Base-by-base conservation (phyloP, 1,140 invertebrate species). In the Hetaerina americana region DNA sequence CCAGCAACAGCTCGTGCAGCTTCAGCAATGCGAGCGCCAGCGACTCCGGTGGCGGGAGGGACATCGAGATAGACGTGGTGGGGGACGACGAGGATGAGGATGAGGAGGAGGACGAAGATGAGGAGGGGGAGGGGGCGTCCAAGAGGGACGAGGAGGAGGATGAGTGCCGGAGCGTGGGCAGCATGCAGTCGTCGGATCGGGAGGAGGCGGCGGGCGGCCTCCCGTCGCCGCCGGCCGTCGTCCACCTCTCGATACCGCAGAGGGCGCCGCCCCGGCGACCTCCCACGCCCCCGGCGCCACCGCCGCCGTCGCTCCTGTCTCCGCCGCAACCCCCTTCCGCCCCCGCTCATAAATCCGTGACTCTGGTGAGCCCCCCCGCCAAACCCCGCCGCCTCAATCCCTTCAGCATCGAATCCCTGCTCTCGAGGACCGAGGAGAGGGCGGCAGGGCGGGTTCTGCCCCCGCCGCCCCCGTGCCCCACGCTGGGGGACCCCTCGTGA, bases 31-130 rank as follows among this genome's bases (percentile, higher is more conserved):
- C 28, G n/a, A 73, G 74, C 28, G 72, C 73, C 49, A 75, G 75
- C 28, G 75, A 73, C 27, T 31, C 68, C 27, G 75, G 73, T 12
- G 72, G 70, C n/a, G 75, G 70, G 72, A 84, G 84, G 2, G 89
- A 90, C 75, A 87, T 89, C 28, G 90, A 91, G 76, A 91, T 91
- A 74, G 89, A 91, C 78, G 90, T 91, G 1, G 90, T 91, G 12
- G 90, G 89, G 0, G 88, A 75, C n/a, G 71, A 70, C n/a, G 66
- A 24, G 27, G 28, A 71, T 26, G 69, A 57, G 6, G 88, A 6
- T 15, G 86, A 85, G 74, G 84, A 86, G 68, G 85, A 87, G 40
- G 85, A 86, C 26, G 84, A 84, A 5, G 82, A 83, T 26, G 85
- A 86, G 77, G 85, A 85, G 77, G 74, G 71, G 67, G 72, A 73